A percentile compares a stretch with the other conserved stretches of the same genome.
These are phyloP conservation scores for Origma solitaria DNA, from an alignment of 2,113 vertebrate genomes.

Conservation along the genomic window DNA sequence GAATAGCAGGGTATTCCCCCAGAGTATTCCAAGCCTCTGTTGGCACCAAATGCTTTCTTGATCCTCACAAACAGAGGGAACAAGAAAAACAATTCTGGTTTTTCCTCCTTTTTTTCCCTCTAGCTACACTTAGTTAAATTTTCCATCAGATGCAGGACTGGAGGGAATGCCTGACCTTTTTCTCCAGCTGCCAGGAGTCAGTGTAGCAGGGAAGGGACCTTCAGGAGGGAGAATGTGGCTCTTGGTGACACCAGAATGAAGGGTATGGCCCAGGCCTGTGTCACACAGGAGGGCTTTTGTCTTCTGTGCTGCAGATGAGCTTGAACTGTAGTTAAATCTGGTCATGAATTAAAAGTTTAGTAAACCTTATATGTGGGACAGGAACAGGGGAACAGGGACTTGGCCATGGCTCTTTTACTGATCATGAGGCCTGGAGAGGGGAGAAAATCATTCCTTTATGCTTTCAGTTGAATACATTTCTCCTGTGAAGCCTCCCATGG, in stretches of 20 bases:
- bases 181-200: neutral
- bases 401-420: neutral
- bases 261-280: neutral
- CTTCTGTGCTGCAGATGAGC: neutral
- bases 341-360: neutral
- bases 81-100: neutral
- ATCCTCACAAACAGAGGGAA: neutral
- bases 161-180: slow-evolving; percentile 32
- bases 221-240: neutral
- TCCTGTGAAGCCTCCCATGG: neutral
- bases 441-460: neutral
- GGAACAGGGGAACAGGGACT: neutral
- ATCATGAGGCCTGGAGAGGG: neutral
- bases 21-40: neutral
- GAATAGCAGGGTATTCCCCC: neutral
- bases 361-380: neutral
- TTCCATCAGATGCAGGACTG: neutral
- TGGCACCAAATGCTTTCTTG: neutral
- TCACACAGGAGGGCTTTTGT: neutral
- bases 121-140: neutral
- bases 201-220: neutral
- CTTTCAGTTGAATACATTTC: neutral
- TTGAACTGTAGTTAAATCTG: neutral
- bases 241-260: neutral
- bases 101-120: neutral